Evolutionary conservation across 2,113 vertebrate genomes (phyloP).

Genomic region (Abramis brama): DNA sequence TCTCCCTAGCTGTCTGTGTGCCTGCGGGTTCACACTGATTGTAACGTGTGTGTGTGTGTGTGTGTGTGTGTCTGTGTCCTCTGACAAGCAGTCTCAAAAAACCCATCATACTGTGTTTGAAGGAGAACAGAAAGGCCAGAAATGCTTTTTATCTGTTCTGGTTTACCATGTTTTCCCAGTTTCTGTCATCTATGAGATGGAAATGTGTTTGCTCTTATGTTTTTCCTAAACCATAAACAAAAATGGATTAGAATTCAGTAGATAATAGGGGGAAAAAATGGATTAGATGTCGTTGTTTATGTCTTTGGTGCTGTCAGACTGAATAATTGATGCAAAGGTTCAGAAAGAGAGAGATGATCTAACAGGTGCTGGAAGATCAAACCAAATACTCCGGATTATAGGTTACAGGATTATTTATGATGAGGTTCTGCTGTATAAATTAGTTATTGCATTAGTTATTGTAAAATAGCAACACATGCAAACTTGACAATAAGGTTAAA

Average conservation of each 20-base stretch:
- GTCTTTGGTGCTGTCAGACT: slow-evolving; percentile 4
- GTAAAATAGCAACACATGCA: neutral
- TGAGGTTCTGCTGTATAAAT: neutral
- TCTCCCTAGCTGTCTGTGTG: slow-evolving; percentile 1
- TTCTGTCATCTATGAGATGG: slow-evolving; percentile 25
- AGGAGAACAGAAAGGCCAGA: slow-evolving; percentile 33
- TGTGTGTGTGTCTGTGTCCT: neutral
- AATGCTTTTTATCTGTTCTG: slow-evolving; percentile 34
- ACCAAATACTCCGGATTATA: neutral
- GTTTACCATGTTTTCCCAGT: slow-evolving; percentile 3
- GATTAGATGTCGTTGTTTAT: neutral
- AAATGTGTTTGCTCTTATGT: slow-evolving; percentile 26
- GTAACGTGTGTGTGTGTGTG: slow-evolving; percentile 27
- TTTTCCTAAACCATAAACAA: slow-evolving; percentile 18
- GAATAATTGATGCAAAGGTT: slow-evolving; percentile 4
- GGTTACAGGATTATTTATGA: neutral
- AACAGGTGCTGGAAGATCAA: neutral
- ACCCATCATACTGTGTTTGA: slow-evolving; percentile 37
- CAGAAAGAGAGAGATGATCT: neutral
- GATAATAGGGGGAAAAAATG: neutral
- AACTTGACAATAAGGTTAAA: neutral
- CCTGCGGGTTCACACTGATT: slow-evolving; percentile 29
- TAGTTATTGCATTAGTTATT: neutral
- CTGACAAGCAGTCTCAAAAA: slow-evolving; percentile 57
- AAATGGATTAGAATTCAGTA: slow-evolving; percentile 19